A percentile compares a stretch with the other conserved stretches of the same genome.
Conservation (phyloP, 2,888 invertebrate genomes). For the Abrostola triplasia region DNA sequence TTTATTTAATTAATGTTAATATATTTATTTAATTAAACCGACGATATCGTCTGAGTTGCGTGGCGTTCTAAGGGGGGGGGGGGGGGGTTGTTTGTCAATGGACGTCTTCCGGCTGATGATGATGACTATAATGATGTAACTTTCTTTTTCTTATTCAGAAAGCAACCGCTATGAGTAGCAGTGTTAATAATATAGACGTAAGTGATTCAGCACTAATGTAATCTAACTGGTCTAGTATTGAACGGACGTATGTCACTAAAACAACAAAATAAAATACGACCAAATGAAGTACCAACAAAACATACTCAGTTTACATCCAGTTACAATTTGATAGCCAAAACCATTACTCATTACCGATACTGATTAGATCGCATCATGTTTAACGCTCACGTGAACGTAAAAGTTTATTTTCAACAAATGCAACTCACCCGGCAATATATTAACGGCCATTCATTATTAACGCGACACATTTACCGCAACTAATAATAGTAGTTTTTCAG, state of each 20-base stretch:
- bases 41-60: too few relatives aligned
- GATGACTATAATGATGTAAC: too few relatives aligned
- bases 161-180: too few relatives aligned
- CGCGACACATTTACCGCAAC: slow-evolving; percentile 17
- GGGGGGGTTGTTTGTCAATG: too few relatives aligned
- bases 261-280: background rate
- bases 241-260: background rate
- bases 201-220: too few relatives aligned
- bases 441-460: slow-evolving; percentile 46
- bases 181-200: too few relatives aligned
- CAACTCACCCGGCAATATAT: slow-evolving; percentile 34
- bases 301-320: background rate
- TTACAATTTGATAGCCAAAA: slow-evolving; percentile 26
- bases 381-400: slow-evolving; percentile 35
- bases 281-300: background rate
- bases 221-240: background rate
- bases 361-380: slow-evolving; percentile 45
- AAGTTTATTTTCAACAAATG: slow-evolving; percentile 44
- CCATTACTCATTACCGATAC: slow-evolving; percentile 41
- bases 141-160: too few relatives aligned
- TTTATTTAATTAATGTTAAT: too few relatives aligned
- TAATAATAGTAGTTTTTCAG: slow-evolving; percentile 38
- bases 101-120: too few relatives aligned
- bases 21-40: too few relatives aligned
- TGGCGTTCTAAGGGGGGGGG: too few relatives aligned